Base-by-base conservation (phyloP, 2,113 vertebrate genomes). In the Campylomormyrus tamandua region DNA sequence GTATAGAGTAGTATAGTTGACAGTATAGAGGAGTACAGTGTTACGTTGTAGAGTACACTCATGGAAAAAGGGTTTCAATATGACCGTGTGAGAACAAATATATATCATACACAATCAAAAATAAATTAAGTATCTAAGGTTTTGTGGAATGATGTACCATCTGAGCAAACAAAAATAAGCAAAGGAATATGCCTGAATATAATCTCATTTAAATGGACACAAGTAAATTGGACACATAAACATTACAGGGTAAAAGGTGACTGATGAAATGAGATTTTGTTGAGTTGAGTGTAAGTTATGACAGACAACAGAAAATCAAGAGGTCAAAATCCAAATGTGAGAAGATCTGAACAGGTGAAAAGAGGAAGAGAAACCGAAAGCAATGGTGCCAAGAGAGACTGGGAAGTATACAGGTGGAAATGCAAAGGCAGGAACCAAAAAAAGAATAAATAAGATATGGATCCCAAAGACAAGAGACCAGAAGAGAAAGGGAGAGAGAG, bases 371-470 rank as follows among this genome's bases (percentile, higher is more conserved):
- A 31, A 45, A 21, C 15, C 27, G 46, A 85, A 17, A 89, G 42
- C 46, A 31, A 35, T 24, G 84, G 66, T 66, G 58, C 58, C 8
- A 11, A 83, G 31, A 52, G 31, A n/a, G 50, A 58, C 17, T 15
- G 6, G 21, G 74, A n/a, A 87, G 66, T 21, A 52, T 39, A 45
- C 35, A 87, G 77, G 87, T 83, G 27, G 58, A 77, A 84, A 90
- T 89, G 90, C 58, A 92, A 92, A 62, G 53, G 90, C 49, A 89
- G 91, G 83, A 90, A 84, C 53, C n/a, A 66, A 89, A 87, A 10
- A 83, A 10, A 53, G 27, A 90, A 39, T 74, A 91, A 92, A 93
- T 90, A 92, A 94, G 89, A 93, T 46, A 89, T 11, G 31, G 21
- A 62, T 53, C 56, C n/a, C 45, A 42, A 48, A 48, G 19, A 88